Evolutionary conservation across 2,888 invertebrate species (phyloP).

Genomic region (Leuctra nigra): DNA sequence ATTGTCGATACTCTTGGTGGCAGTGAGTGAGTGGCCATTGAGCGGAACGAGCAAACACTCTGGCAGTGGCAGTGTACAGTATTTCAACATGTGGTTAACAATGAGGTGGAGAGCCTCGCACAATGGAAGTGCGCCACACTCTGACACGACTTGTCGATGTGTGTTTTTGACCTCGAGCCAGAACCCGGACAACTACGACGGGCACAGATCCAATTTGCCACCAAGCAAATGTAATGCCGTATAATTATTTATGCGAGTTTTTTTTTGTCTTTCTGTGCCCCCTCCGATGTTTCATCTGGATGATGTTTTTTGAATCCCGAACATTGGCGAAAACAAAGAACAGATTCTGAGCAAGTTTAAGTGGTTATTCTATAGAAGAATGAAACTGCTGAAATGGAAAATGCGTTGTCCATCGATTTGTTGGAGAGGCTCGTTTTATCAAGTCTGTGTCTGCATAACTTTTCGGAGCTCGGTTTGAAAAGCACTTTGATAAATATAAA

Average conservation of each 20-base stretch:
- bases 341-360: too few relatives aligned
- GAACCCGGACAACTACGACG: neutral
- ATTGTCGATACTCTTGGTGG: neutral
- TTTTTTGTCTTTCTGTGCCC: neutral
- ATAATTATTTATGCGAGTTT: neutral
- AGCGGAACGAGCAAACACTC: too few relatives aligned
- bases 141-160: neutral
- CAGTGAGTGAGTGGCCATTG: neutral
- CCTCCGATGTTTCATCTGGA: too few relatives aligned
- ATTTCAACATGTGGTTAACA: slow-evolving; percentile 13
- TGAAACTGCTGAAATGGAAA: too few relatives aligned
- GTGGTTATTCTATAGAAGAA: too few relatives aligned
- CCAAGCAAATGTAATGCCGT: neutral
- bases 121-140: neutral
- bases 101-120: slow-evolving; percentile 7
- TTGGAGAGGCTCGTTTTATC: too few relatives aligned
- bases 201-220: slow-evolving; percentile 10
- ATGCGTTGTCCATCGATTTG: too few relatives aligned
- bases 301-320: too few relatives aligned
- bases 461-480: too few relatives aligned
- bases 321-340: too few relatives aligned
- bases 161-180: slow-evolving; percentile 4
- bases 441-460: too few relatives aligned
- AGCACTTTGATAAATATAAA: too few relatives aligned
- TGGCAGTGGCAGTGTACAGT: neutral